phyloP scores from a whole-genome alignment of 1,140 invertebrate species.

The Prorops nasuta region DNA sequence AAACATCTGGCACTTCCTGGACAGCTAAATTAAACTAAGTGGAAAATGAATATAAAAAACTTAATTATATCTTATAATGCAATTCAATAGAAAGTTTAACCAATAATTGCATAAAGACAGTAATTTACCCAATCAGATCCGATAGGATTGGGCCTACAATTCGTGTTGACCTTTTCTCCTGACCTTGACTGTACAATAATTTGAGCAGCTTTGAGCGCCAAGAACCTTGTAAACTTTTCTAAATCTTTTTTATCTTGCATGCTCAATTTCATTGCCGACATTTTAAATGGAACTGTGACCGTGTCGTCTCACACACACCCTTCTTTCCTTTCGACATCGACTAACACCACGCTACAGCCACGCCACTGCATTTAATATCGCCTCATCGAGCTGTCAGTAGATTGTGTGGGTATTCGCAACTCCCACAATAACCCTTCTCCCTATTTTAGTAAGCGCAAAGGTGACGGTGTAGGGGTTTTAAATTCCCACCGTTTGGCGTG shows the following conservation, averaged over 20 bases:
- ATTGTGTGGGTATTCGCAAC: too few species aligned
- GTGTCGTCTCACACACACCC: too few species aligned
- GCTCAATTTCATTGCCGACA: constrained; percentile 59
- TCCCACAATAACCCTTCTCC: too few species aligned
- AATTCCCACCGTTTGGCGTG: too few species aligned
- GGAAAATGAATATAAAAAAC: constrained; percentile 14
- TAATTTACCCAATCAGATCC: constrained; percentile 73
- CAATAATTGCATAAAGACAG: not conserved
- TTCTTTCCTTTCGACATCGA: too few species aligned
- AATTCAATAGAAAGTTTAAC: not conserved
- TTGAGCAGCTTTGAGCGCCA: constrained; percentile 84
- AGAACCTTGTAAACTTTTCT: constrained; percentile 84
- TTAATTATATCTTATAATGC: not conserved
- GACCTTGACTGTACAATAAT: constrained; percentile 86
- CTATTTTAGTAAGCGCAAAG: too few species aligned
- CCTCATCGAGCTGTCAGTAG: too few species aligned
- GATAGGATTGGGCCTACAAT: constrained; percentile 69
- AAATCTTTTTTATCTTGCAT: constrained; percentile 73
- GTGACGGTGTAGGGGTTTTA: too few species aligned
- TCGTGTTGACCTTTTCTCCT: constrained; percentile 78
- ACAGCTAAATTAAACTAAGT: constrained; percentile 80
- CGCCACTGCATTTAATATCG: too few species aligned
- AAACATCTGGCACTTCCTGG: constrained; percentile 75
- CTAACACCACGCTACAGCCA: too few species aligned
- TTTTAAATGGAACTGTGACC: constrained; percentile 24